A percentile compares a stretch with the other conserved stretches of the same genome.
These are phyloP conservation scores for Tetranychus piercei DNA, from an alignment of 2,888 invertebrate species.

Conservation along the genomic window DNA sequence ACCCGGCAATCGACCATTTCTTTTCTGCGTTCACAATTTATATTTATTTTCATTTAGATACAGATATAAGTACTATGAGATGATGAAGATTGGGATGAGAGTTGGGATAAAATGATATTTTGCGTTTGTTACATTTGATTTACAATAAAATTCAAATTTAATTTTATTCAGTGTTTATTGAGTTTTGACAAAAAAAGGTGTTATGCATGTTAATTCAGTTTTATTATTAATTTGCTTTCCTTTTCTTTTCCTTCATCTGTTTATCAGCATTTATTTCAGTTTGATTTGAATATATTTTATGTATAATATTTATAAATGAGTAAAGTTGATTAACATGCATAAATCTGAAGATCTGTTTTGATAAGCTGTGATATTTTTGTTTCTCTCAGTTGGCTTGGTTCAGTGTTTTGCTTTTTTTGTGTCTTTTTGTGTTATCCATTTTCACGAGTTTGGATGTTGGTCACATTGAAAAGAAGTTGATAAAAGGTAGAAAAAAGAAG, in stretches of 20 bases:
- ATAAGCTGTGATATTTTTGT: neutral
- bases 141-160: neutral
- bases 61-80: neutral
- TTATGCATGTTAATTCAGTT: neutral
- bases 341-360: neutral
- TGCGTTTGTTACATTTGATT: neutral
- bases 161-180: too few species aligned
- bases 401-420: neutral
- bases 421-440: neutral
- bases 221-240: neutral
- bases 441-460: neutral
- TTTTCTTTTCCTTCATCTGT: neutral
- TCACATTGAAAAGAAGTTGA: neutral
- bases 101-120: neutral
- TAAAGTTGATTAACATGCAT: neutral
- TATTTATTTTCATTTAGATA: neutral
- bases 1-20: neutral
- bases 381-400: neutral
- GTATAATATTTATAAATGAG: neutral
- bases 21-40: neutral
- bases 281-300: neutral
- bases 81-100: neutral
- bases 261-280: neutral
- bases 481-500: neutral
- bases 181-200: too few species aligned